Base-by-base conservation (phyloP, 2,797 vertebrate species). In the Champsocephalus esox region DNA sequence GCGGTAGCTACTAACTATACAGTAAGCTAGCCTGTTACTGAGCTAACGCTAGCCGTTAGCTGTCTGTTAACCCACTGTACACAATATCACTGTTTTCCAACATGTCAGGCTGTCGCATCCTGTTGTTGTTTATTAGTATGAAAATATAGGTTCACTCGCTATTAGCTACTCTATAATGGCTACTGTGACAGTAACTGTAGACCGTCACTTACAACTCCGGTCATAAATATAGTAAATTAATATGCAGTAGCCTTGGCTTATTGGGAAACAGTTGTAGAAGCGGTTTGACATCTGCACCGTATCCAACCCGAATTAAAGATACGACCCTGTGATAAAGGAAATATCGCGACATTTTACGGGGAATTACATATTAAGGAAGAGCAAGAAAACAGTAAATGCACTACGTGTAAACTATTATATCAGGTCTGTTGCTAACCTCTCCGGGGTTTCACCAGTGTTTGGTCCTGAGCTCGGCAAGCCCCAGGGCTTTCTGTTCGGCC, bases 401-500 rank as follows among this genome's bases (percentile, higher is more conserved):
- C n/a, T 1, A 38, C n/a, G 8, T 19, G 2, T 50, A 13, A 12
- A 38, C 17, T 2, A 1, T 51, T 9, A 12, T 4, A 2, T 4
- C 0, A 7, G 28, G 24, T 28, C 28, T 38, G 14, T 9, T 2
- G 10, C 87, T 82, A 54, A 89, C 91, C 89, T 88, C 12, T 89
- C 89, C 41, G 13, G 48, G 3, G 3, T 0, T 0, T 89, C 89
- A 0, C 57, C 70, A 13, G 69, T 3, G 16, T 59, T 2, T 1
- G 77, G 13, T 44, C 56, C 75, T 50, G 59, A 44, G 2, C 34
- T 71, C 17, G 64, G 8, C 0, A 75, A 38, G 34, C 56, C 12
- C 78, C 85, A 71, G 2, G 51, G 66, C 72, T 78, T 88, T 44
- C 81, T 82, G 70, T 32, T 81, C 19, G 84, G 46, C 62, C 83